A percentile compares a stretch with the other conserved stretches of the same genome.
Conservation (phyloP, 2,113 vertebrate species). For the Triplophysa siluroides region DNA sequence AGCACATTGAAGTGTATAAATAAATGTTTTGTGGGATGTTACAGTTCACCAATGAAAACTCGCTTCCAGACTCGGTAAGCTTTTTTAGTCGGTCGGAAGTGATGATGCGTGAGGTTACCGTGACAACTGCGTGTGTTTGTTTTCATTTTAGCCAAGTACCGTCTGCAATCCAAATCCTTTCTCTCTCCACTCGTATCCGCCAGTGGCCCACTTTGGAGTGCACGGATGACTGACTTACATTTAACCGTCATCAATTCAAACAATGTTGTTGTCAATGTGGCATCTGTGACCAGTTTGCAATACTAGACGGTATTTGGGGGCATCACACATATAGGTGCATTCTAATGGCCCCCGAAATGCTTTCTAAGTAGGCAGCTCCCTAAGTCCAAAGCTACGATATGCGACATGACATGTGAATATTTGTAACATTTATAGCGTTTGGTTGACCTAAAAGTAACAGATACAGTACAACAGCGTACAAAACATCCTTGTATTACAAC, state of each 20-base stretch:
- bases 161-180: background rate
- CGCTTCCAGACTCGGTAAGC: background rate
- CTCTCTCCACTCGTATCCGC: constrained; percentile 59
- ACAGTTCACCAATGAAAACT: constrained; percentile 14
- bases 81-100: constrained; percentile 9
- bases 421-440: constrained; percentile 2
- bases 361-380: background rate
- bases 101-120: constrained; percentile 11
- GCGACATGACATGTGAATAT: background rate
- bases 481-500: constrained; percentile 28
- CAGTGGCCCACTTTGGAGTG: background rate
- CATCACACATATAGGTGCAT: background rate
- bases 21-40: constrained; percentile 20
- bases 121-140: constrained; percentile 40
- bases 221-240: constrained; percentile 22
- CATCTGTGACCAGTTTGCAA: constrained; percentile 7
- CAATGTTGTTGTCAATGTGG: constrained; percentile 8
- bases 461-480: constrained; percentile 5
- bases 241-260: background rate
- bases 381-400: background rate
- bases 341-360: background rate
- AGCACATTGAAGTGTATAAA: background rate
- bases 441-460: constrained; percentile 17
- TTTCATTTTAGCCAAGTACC: background rate
- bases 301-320: background rate